A percentile compares a stretch with the other conserved stretches of the same genome.
Evolutionary conservation across 2,888 invertebrate genomes (phyloP).

Genomic region (Phortica okadai): DNA sequence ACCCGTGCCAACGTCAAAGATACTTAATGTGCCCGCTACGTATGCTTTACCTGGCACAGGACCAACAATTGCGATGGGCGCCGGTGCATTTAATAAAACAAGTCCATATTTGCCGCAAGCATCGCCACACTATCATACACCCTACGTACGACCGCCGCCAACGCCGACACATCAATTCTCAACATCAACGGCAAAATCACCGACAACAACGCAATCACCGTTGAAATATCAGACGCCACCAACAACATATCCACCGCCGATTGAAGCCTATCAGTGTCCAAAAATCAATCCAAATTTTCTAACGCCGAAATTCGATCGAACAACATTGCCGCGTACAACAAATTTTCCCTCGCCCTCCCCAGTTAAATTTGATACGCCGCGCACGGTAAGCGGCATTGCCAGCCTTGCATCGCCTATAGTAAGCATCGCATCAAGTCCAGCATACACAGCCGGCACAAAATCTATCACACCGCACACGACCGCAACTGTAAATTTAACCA

Average conservation of each 20-base stretch:
- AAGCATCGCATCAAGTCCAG: slow-evolving; percentile 8
- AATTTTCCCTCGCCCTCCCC: slow-evolving; percentile 68
- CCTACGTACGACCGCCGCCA: slow-evolving; percentile 67
- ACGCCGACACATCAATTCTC: slow-evolving; percentile 59
- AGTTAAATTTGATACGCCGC: slow-evolving; percentile 62
- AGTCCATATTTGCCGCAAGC: slow-evolving; percentile 71
- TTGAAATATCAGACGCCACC: slow-evolving; percentile 74
- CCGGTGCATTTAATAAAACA: slow-evolving; percentile 57
- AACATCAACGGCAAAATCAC: slow-evolving; percentile 42
- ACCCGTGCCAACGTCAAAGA: slow-evolving; percentile 71
- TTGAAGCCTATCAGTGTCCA: slow-evolving; percentile 76
- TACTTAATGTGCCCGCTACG: slow-evolving; percentile 71
- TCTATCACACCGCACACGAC: slow-evolving; percentile 33
- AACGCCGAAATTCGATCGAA: slow-evolving; percentile 75
- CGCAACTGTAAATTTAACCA: slow-evolving; percentile 44
- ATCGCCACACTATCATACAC: slow-evolving; percentile 68
- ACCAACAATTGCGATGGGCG: slow-evolving; percentile 46
- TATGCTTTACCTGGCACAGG: slow-evolving; percentile 64
- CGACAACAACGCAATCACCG: slow-evolving; percentile 61
- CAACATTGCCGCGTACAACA: slow-evolving; percentile 64
- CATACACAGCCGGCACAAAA: slow-evolving; percentile 23
- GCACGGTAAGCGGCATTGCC: slow-evolving; percentile 36
- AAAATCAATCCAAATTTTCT: slow-evolving; percentile 76
- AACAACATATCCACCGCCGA: slow-evolving; percentile 73
- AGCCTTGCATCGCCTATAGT: slow-evolving; percentile 47